phyloP scores from a whole-genome alignment of 1,140 invertebrate genomes.

The Zaprionus inermis region DNA sequence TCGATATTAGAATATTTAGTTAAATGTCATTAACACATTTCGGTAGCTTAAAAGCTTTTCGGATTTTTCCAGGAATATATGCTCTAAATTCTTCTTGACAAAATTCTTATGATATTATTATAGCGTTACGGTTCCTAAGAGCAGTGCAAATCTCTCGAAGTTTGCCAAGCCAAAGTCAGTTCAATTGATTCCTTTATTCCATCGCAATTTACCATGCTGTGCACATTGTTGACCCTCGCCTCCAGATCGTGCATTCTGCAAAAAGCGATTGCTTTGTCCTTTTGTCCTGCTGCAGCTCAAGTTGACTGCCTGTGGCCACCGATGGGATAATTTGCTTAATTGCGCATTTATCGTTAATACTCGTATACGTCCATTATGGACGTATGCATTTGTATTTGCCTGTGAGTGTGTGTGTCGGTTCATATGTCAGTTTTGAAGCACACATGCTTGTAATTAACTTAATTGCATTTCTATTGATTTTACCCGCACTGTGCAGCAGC shows the following conservation, averaged over 20 bases:
- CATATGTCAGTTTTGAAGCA: conserved; percentile 45
- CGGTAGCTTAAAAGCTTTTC: too few species aligned
- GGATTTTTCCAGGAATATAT: too few species aligned
- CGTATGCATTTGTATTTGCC: background rate
- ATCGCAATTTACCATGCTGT: background rate
- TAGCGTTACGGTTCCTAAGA: too few species aligned
- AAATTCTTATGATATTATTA: too few species aligned
- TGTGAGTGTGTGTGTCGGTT: background rate
- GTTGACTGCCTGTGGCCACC: conserved; percentile 29
- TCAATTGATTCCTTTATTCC: background rate
- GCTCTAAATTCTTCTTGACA: too few species aligned
- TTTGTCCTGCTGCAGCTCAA: conserved; percentile 21
- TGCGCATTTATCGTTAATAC: conserved; percentile 74
- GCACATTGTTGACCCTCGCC: conserved; percentile 20
- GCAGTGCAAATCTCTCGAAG: background rate
- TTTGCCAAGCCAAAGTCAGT: background rate
- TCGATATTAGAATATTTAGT: background rate
- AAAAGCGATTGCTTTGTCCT: conserved; percentile 29
- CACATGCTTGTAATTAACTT: conserved; percentile 67
- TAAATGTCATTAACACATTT: background rate
- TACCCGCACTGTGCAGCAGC: background rate
- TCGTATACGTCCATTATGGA: background rate
- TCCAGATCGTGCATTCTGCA: background rate
- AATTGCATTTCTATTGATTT: conserved; percentile 72
- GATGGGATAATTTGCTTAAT: conserved; percentile 71